Evolutionary conservation across 2,797 vertebrate species (phyloP), one percentile per base, ranked within the genome.

Genomic region (Sparidentex hasta): DNA sequence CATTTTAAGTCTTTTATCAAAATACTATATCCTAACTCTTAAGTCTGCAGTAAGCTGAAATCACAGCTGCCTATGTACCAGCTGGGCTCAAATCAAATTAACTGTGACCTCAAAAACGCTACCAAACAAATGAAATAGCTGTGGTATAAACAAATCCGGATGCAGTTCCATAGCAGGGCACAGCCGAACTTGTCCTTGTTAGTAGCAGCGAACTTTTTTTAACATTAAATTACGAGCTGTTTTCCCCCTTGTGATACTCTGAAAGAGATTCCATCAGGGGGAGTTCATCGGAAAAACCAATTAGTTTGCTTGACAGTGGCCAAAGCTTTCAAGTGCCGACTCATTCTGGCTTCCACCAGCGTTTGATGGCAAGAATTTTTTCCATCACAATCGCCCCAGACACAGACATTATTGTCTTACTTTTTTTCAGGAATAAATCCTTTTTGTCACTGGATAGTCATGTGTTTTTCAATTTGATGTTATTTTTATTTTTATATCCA

Each of bases 251-350:
- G 70, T 78, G 57, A 72, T 61, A 14, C 65, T 65, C 21, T 76
- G 82, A 86, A 80, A 84, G 72, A 61, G 46, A 74, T 76, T 88
- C 82, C 61, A 57, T 74, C 48, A 48, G 58, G 48, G 5, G 18
- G 29, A 48, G 7, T 61, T 76, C 25, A 47, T 25, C 38, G 55
- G 83, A 76, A 74, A 86, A 87, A 83, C 85, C 87, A 93, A 92
- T 94, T 88, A 88, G 77, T 89, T 76, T 83, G 68, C 27, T 76
- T 81, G 63, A 52, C 66, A 33, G 71, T 62, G 61, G 78, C 76
- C 77, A 74, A 41, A 48, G 72, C 82, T 90, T 92, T 86, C 47
- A 85, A 83, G 77, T 33, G 18, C 76, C 74, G 25, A 76, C 83
- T 74, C 33, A 41, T 81, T 85, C 47, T 80, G 76, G 77, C 74